These are phyloP conservation scores for Drosophila miranda DNA, from an alignment of 1,140 invertebrate species.

Conservation along the genomic window DNA sequence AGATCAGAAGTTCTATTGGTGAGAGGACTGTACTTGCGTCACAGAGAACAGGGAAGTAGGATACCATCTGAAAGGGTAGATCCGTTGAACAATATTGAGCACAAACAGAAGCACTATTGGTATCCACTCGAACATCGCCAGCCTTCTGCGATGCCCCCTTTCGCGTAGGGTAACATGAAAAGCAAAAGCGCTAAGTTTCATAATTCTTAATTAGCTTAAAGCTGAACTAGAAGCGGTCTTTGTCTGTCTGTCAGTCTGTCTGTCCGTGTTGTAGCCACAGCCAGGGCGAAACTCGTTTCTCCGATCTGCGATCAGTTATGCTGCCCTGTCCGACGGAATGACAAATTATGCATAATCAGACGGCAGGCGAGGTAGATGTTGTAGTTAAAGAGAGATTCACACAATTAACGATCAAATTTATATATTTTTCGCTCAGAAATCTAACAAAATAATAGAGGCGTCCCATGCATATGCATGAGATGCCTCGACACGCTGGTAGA, in stretches of 20 bases:
- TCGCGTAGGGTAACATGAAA: conserved; percentile 24
- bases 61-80: not conserved
- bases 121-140: not conserved
- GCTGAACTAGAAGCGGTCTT: conserved; percentile 53
- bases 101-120: no score
- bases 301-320: conserved; percentile 26
- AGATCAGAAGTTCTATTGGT: conserved; percentile 16
- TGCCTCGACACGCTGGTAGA: conserved; percentile 3
- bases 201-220: conserved; percentile 54
- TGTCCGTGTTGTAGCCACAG: not conserved
- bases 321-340: conserved; percentile 35
- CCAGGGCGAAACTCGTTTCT: conserved; percentile 50
- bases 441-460: conserved; percentile 10
- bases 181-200: conserved; percentile 54
- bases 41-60: conserved; percentile 19
- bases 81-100: no score
- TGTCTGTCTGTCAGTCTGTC: not conserved
- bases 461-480: conserved; percentile 40
- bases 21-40: conserved; percentile 18
- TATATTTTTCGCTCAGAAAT: conserved; percentile 36
- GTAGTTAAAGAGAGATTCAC: conserved; percentile 49
- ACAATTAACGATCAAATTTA: conserved; percentile 54
- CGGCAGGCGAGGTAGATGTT: conserved; percentile 29
- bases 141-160: conserved; percentile 12
- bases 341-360: conserved; percentile 58